Evolutionary conservation across 2,113 vertebrate species (phyloP), one percentile per base, ranked within the genome.

Genomic region (Syngnathus floridae): DNA sequence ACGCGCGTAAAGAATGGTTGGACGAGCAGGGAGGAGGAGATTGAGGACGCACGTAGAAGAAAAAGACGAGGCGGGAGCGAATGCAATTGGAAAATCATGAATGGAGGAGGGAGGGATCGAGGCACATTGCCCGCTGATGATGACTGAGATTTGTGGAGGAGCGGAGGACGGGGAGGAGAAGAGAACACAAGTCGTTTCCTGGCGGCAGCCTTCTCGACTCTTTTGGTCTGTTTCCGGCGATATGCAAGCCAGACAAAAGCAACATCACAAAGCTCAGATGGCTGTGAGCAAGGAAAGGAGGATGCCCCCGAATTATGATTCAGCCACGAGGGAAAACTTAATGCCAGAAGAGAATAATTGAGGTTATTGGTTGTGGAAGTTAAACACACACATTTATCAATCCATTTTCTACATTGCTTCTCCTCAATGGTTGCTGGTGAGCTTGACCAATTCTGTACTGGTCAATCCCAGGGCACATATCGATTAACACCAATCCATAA

Each of bases 161-260:
- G 81, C 75, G 65, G 64, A 86, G 83, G 71, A 85, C 43, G 77
- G 74, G 82, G 78, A 86, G 81, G 75, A 87, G 84, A 82, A 75
- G 73, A 73, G 79, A 71, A 77, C 75, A 77, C 77, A 66, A 82
- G 75, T 77, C 65, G 72, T 71, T 86, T 87, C 80, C 85, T 88
- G 81, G 72, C 71, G 67, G 55, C 38, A n/a, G 35, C 65, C 41
- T 36, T 45, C 26, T 67, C 62, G 65, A 80, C 85, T 17, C 57
- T 76, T 89, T 84, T 87, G 88, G 88, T 82, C 81, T 31, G 71
- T 76, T 89, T 91, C 87, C 88, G 89, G 87, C 76, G 76, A 73
- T 9, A 40, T 67, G 62, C 43, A 59, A 26, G 64, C 68, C 72
- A 78, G 79, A 83, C 73, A 72, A 69, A 16, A 78, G 51, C 72